Percentiles rank a stretch among this genome's conserved stretches.
phyloP scores from a whole-genome alignment of 2,797 vertebrate genomes.

The Aldrovandia affinis region DNA sequence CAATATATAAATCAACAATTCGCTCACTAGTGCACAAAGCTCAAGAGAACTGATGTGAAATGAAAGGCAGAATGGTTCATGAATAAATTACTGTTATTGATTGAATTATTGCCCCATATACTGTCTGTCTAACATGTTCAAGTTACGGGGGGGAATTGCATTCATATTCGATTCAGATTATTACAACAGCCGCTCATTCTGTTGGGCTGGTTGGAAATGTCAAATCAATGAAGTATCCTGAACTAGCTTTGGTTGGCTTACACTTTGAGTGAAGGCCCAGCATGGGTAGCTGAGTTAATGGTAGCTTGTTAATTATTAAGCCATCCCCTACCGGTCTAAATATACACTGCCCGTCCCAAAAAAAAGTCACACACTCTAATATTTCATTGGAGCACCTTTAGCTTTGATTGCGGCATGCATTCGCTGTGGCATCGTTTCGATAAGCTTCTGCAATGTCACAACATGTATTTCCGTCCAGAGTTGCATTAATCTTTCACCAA shows the following conservation, averaged over 20 bases:
- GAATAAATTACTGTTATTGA: slow-evolving; percentile 55
- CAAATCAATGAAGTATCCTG: not conserved
- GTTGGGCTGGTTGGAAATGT: not conserved
- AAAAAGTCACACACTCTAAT: too few relatives aligned
- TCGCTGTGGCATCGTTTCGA: too few relatives aligned
- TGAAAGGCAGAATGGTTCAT: slow-evolving; percentile 37
- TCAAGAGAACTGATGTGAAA: slow-evolving; percentile 1
- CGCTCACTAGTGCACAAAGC: slow-evolving; percentile 4
- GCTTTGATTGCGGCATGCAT: too few relatives aligned
- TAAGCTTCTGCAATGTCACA: too few relatives aligned
- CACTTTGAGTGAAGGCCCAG: not conserved
- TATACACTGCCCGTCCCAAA: too few relatives aligned
- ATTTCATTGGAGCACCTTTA: too few relatives aligned
- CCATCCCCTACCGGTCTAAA: not conserved
- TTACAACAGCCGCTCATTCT: not conserved
- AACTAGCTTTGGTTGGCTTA: not conserved
- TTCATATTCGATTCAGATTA: not conserved
- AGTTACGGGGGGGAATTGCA: not conserved
- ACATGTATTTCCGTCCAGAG: too few relatives aligned
- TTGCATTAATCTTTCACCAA: too few relatives aligned
- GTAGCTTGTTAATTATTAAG: not conserved
- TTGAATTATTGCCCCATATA: not conserved
- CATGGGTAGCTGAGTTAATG: not conserved
- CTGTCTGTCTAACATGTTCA: slow-evolving; percentile 9
- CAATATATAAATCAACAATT: not conserved